Evolutionary conservation across 64 coral and sea anemone species (phyloP).

Genomic region (Montipora sp.): DNA sequence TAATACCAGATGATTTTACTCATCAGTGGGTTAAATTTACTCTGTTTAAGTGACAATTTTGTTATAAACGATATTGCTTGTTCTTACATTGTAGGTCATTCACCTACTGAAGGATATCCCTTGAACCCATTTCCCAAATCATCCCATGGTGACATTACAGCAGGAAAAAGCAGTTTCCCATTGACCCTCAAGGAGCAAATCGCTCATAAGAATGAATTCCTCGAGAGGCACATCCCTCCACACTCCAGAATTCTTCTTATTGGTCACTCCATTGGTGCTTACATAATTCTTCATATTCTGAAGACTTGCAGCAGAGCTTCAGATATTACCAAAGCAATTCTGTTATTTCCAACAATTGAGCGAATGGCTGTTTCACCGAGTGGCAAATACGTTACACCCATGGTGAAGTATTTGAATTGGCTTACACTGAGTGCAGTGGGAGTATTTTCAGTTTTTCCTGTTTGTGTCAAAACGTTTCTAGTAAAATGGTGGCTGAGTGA

Average conservation of each 20-base stretch:
- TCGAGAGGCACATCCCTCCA: conserved; percentile 50
- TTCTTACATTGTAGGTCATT: conserved; percentile 40
- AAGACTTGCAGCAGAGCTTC: conserved; percentile 35
- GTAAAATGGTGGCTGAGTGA: conserved; percentile 86
- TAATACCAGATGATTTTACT: no score
- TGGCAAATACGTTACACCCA: conserved; percentile 75
- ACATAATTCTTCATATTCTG: conserved; percentile 71
- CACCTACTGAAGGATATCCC: conserved; percentile 45
- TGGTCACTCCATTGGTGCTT: conserved; percentile 84
- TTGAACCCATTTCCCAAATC: background rate
- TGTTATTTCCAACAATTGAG: conserved; percentile 96
- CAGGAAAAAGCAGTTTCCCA: background rate
- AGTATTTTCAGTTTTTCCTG: conserved; percentile 67
- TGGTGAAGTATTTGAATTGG: conserved; percentile 91
- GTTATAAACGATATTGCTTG: no score
- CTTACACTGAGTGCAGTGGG: conserved; percentile 43
- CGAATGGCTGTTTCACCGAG: conserved; percentile 92
- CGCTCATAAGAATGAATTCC: conserved; percentile 68
- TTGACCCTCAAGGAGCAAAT: conserved; percentile 69
- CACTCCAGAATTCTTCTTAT: conserved; percentile 71
- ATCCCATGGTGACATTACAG: background rate
- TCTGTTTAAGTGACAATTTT: no score
- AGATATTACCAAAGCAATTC: conserved; percentile 77
- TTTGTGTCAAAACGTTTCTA: conserved; percentile 51
- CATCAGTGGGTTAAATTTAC: no score